Evolutionary conservation across 2,113 vertebrate species (phyloP), one percentile per base, ranked within the genome.

Genomic region (Tetrao urogallus): DNA sequence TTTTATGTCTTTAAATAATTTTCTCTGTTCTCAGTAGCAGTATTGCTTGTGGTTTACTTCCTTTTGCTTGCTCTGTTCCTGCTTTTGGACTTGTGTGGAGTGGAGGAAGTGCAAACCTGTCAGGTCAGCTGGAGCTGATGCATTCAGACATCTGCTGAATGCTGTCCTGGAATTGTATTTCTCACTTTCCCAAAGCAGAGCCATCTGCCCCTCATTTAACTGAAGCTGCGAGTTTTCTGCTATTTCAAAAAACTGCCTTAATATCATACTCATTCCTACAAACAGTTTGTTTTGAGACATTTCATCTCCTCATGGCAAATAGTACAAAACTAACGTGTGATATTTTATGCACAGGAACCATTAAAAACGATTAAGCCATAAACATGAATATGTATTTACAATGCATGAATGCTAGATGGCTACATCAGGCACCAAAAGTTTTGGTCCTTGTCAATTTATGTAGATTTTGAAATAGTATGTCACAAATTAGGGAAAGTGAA

Each of bases 121-220:
- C 47, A 48, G 52, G 80, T 88, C 80, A 95, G 65, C 76, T 88
- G 88, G 42, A 88, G 27, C 21, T 72, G 43, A 47, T 92, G 65
- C 70, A 48, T 40, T 38, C 38, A 47, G 61, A 78, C 89, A 86
- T 88, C 69, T 86, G 86, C 61, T 94, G 61, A 86, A 74, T 56
- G 34, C 13, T 92, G 30, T 50, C 64, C 63, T 70, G 78, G 72
- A 76, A 91, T n/a, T 57, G 14, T 64, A 52, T 71, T 72, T 78
- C 58, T 67, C 75, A 7, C 76, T 27, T 34, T 78, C 40, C 25
- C 76, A 78, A 78, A 90, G 38, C 32, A 72, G 61, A 90, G 10
- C 86, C 89, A 92, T 90, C 86, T 86, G 91, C 52, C 57, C 11
- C 36, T 57, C 66, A 65, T 0, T 0, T 47, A 84, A 69, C 43